Conservation (phyloP, 2,888 invertebrate species). For the Notodonta dromedarius region DNA sequence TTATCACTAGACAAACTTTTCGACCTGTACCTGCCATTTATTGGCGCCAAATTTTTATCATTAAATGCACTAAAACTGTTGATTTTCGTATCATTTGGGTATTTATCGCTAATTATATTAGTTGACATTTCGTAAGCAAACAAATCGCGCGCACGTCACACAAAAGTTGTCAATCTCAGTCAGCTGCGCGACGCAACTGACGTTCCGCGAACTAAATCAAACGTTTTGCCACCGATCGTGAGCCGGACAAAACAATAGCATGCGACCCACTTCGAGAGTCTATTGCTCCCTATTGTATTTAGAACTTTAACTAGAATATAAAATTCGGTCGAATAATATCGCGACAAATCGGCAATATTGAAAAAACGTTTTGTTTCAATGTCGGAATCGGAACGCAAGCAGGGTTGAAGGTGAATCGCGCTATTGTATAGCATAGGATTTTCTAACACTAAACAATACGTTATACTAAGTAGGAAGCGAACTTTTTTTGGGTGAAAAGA, state of each 20-base stretch:
- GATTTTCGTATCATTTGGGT: constrained; percentile 67
- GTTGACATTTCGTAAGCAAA: constrained; percentile 72
- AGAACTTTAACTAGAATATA: constrained; percentile 34
- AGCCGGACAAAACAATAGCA: constrained; percentile 65
- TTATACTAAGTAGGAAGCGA: constrained; percentile 27
- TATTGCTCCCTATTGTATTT: constrained; percentile 42
- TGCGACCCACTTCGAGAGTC: constrained; percentile 55
- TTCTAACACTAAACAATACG: constrained; percentile 30
- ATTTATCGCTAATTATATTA: constrained; percentile 71
- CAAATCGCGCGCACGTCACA: constrained; percentile 60
- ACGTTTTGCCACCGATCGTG: constrained; percentile 61
- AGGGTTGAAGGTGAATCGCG: constrained; percentile 44
- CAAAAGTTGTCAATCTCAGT: constrained; percentile 62
- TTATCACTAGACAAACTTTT: constrained; percentile 82
- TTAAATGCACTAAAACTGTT: constrained; percentile 72
- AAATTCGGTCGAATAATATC: constrained; percentile 44
- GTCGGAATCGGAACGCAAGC: constrained; percentile 49
- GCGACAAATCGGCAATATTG: constrained; percentile 21
- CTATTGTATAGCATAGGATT: constrained; percentile 34
- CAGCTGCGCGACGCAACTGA: constrained; percentile 69
- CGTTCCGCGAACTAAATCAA: constrained; percentile 55
- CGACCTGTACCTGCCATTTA: constrained; percentile 71
- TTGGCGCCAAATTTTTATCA: constrained; percentile 70
- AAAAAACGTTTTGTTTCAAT: constrained; percentile 50
- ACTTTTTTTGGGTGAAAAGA: constrained; percentile 23